phyloP scores from a whole-genome alignment of 2,113 vertebrate species.

The Leptosomus discolor region DNA sequence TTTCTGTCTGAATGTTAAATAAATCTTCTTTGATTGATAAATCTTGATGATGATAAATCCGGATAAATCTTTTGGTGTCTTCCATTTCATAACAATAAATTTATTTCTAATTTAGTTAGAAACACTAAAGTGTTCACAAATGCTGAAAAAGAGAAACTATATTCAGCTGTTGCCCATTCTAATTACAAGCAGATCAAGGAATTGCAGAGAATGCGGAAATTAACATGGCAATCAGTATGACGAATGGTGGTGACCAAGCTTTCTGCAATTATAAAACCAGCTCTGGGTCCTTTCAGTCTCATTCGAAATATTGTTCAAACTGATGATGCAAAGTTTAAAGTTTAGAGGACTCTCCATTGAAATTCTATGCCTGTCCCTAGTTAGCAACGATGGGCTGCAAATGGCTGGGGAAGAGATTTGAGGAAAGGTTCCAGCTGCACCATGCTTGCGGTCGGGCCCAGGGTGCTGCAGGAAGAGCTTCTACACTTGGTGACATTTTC shows the following conservation, averaged over 20 bases:
- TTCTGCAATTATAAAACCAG: background rate
- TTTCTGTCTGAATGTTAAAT: background rate
- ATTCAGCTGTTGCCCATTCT: background rate
- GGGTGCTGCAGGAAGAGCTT: background rate
- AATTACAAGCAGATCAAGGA: background rate
- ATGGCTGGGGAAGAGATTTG: background rate
- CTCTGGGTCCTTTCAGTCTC: background rate
- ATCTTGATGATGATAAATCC: background rate
- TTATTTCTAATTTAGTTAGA: background rate
- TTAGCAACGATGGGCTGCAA: background rate
- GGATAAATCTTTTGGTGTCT: background rate
- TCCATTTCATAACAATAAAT: background rate
- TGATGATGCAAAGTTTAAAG: background rate
- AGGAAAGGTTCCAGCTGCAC: background rate
- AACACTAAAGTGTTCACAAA: too few species aligned
- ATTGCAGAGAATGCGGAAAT: background rate
- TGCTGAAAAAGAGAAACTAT: background rate
- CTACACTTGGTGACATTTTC: background rate
- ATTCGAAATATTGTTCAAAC: background rate
- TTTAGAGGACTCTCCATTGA: background rate
- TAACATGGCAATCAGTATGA: background rate
- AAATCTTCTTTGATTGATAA: background rate
- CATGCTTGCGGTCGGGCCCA: rapidly evolving
- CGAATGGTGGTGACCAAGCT: background rate
- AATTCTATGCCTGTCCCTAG: background rate